Evolutionary conservation across 2,888 invertebrate genomes (phyloP), one percentile per base, ranked within the genome.

Genomic region (Lochmaea capreae): DNA sequence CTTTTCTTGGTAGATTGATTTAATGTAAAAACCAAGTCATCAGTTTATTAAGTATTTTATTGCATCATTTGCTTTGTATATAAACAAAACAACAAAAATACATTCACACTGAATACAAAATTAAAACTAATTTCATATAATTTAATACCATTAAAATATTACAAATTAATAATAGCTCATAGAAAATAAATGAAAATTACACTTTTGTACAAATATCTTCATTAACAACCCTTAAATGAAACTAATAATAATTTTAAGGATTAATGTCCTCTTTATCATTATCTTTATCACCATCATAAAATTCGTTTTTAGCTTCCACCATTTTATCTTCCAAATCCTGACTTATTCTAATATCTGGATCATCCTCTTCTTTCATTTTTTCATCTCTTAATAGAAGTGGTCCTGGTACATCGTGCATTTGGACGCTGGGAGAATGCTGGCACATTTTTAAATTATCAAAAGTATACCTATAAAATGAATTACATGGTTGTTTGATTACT

Each of bases 341-440:
- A 77, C 91, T 93, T 79, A 94, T 91, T 67, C 95, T 88, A 0
- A 95, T 91, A 80, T 97, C 97, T 0, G 95, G 95, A 87, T 97
- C 95, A 0, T 93, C 91, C 75, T 96, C 96, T 8, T 95, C 94
- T 77, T 92, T 92, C 1, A 88, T 84, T 67, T 90, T 87, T 76
- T 93, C 91, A 73, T 92, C 93, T n/a, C 93, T 91, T 2, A 92
- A 91, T 67, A 95, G 88, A 66, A 93, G 92, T 83, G 97, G 97
- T 8, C 93, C 93, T 14, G 98, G 98, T 3, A 97, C 93, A 84
- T 97, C 96, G 66, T 97, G 95, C 97, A 99, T 97, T 88, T 99
- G 99, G 0, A 99, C 99, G 79, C 96, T 97, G 0, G 98, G 98
- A 0, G 98, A 96, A 84, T 96, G 94, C 82, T 95, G 95, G 79